A percentile compares a stretch with the other conserved stretches of the same genome.
Conservation (phyloP, 2,113 vertebrate genomes). For the Callionymus lyra region DNA sequence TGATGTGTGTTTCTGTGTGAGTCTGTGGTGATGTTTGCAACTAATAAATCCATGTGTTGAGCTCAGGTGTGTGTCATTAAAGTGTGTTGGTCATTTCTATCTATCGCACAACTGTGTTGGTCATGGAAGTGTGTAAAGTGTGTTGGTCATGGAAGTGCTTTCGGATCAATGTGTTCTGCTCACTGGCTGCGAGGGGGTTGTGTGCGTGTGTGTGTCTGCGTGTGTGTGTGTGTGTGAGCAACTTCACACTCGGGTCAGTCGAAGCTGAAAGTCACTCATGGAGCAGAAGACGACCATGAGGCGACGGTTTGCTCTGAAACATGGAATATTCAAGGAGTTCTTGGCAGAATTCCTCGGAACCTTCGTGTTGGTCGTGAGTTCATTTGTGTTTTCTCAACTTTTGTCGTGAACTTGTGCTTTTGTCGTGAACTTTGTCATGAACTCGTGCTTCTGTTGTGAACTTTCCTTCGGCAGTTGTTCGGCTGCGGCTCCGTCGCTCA, state of each 20-base stretch:
- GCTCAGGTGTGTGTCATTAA: background rate
- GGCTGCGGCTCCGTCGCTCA: constrained; percentile 85
- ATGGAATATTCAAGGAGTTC: constrained; percentile 77
- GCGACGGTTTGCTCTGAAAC: constrained; percentile 77
- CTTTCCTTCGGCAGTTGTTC: constrained; percentile 52
- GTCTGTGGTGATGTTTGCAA: no score
- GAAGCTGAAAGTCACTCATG: constrained; percentile 34
- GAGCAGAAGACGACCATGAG: constrained; percentile 66
- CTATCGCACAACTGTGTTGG: no score
- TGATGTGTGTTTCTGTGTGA: no score
- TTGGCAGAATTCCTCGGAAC: constrained; percentile 90
- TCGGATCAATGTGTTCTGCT: constrained; percentile 45
- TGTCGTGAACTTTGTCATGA: background rate
- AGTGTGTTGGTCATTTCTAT: background rate
- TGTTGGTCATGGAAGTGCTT: constrained; percentile 1
- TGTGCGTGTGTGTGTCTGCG: no score
- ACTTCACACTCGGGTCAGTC: constrained; percentile 15
- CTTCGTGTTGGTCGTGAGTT: constrained; percentile 88
- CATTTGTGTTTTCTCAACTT: background rate
- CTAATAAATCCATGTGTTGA: no score
- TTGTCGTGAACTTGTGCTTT: background rate
- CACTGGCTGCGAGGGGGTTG: constrained; percentile 39
- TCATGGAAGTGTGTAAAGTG: background rate
- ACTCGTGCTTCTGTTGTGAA: background rate
- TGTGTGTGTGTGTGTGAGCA: constrained; percentile 30